These are phyloP conservation scores for Oncopeltus fasciatus DNA, from an alignment of 1,140 invertebrate species.

Conservation along the genomic window DNA sequence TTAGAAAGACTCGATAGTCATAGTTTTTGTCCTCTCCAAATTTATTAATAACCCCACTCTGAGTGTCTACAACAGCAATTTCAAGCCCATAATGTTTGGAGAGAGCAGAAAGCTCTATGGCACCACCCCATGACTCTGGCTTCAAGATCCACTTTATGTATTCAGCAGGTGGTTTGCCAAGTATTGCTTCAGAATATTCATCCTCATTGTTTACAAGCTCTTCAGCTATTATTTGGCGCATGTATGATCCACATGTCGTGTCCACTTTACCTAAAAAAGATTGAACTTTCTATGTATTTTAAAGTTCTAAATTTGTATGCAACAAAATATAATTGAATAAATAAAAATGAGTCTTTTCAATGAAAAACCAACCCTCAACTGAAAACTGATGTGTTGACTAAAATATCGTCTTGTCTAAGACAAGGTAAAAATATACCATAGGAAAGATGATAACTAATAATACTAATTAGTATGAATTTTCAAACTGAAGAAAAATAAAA, in stretches of 20 bases:
- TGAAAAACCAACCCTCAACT: no score
- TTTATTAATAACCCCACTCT: constrained; percentile 75
- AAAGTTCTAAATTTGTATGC: no score
- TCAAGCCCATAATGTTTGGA: constrained; percentile 77
- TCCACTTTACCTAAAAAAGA: constrained; percentile 55
- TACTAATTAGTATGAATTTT: no score
- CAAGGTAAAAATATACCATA: no score
- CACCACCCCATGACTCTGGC: constrained; percentile 83
- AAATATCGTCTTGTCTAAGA: no score
- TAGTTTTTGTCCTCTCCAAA: constrained; percentile 90
- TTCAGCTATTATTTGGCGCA: constrained; percentile 76
- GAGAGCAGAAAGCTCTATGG: constrained; percentile 84
- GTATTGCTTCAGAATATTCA: constrained; percentile 69
- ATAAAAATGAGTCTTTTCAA: no score
- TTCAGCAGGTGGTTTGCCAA: constrained; percentile 70
- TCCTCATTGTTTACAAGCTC: constrained; percentile 59
- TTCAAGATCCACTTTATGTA: constrained; percentile 80
- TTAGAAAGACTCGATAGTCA: constrained; percentile 65
- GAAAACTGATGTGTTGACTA: no score
- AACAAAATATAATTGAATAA: no score
- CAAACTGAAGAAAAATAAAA: no score
- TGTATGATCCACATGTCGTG: constrained; percentile 46
- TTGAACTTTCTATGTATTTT: no score
- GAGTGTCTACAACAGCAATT: constrained; percentile 85
- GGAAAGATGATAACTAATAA: no score